Evolutionary conservation across 1,140 invertebrate species (phyloP).

Genomic region (Leptinotarsa defecta): DNA sequence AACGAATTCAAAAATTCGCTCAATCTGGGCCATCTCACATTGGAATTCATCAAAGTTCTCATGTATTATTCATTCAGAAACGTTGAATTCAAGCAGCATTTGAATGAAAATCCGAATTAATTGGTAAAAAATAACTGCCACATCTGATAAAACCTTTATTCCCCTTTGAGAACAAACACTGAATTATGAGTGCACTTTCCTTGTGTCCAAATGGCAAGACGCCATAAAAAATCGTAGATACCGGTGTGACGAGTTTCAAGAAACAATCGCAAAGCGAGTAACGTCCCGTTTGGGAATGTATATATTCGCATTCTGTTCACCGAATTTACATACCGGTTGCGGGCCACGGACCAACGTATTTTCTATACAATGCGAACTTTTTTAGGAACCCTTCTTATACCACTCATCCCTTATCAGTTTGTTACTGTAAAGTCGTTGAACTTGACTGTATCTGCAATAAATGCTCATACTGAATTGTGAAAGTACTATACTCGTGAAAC

Average conservation of each 20-base stretch:
- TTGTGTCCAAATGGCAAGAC: constrained; percentile 17
- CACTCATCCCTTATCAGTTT: background rate
- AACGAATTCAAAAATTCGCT: no score
- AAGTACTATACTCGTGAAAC: no score
- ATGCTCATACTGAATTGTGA: no score
- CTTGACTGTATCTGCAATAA: no score
- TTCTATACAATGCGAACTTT: constrained; percentile 22
- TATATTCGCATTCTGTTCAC: constrained; percentile 10
- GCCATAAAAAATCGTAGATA: constrained; percentile 5
- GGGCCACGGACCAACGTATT: constrained; percentile 6
- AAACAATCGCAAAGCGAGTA: constrained; percentile 15
- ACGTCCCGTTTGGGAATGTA: constrained; percentile 20
- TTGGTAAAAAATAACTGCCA: constrained; percentile 15
- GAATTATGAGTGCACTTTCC: constrained; percentile 20
- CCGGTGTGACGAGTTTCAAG: constrained; percentile 20
- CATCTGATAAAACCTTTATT: background rate
- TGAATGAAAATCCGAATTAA: constrained; percentile 13
- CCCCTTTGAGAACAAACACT: constrained; percentile 10
- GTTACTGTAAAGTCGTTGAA: no score
- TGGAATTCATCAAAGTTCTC: no score
- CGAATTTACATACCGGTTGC: constrained; percentile 18
- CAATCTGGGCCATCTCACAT: no score
- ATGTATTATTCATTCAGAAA: no score
- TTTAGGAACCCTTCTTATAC: constrained; percentile 14
- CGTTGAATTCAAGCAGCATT: background rate